Evolutionary conservation across 2,888 invertebrate genomes (phyloP).

Genomic region (Drosophila paucipuncta): DNA sequence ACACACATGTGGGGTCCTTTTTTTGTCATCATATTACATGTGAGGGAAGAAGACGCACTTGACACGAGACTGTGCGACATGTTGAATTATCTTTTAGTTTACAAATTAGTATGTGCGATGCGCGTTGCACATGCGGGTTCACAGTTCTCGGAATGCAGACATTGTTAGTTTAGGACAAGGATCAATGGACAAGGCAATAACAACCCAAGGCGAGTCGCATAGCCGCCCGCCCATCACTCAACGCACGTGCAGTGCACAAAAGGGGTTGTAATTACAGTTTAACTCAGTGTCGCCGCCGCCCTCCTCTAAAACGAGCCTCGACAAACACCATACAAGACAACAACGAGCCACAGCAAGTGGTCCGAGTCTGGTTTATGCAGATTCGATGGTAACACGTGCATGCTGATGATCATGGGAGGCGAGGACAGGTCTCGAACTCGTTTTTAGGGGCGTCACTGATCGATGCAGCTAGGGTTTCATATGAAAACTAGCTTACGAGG

Average conservation of each 20-base stretch:
- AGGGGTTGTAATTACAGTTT: constrained; percentile 73
- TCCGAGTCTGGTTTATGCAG: constrained; percentile 56
- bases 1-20: constrained; percentile 72
- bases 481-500: constrained; percentile 19
- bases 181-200: constrained; percentile 45
- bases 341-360: constrained; percentile 38
- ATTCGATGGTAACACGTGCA: constrained; percentile 71
- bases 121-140: constrained; percentile 60
- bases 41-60: constrained; percentile 51
- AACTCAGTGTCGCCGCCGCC: constrained; percentile 61
- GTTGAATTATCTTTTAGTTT: constrained; percentile 65
- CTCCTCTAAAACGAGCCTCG: constrained; percentile 53
- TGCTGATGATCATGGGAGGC: constrained; percentile 48
- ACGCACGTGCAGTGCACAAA: constrained; percentile 72
- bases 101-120: constrained; percentile 73
- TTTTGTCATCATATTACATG: constrained; percentile 68
- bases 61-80: constrained; percentile 73
- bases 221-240: constrained; percentile 65
- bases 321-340: constrained; percentile 28
- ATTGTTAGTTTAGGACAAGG: constrained; percentile 70
- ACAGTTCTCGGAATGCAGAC: constrained; percentile 56
- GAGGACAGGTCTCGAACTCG: constrained; percentile 63
- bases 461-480: constrained; percentile 51
- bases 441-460: constrained; percentile 57
- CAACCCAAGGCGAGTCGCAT: constrained; percentile 12